A percentile compares a stretch with the other conserved stretches of the same genome.
Evolutionary conservation across 2,113 vertebrate genomes (phyloP).

Genomic region (Oncorhynchus keta): DNA sequence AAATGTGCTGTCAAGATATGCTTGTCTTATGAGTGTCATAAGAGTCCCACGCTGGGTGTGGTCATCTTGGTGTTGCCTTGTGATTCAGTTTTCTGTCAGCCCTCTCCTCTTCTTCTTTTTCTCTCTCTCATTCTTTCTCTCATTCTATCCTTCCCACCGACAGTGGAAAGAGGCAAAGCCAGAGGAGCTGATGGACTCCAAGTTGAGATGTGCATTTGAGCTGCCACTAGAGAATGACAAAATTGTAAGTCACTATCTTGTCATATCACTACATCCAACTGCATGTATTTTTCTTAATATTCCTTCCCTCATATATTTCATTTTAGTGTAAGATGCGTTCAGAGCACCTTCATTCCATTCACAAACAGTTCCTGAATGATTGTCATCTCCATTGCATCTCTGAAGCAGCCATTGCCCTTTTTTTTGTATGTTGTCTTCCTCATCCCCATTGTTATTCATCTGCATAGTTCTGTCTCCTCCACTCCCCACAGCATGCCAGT

Average conservation of each 20-base stretch:
- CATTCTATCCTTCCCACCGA: conserved; percentile 15
- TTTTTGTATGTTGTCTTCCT: background rate
- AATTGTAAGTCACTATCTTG: conserved; percentile 75
- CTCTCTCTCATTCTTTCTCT: background rate
- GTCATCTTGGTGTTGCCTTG: too few species aligned
- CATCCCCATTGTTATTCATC: conserved; percentile 2
- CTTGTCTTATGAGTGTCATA: background rate
- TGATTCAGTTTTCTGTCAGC: background rate
- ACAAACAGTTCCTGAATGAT: background rate
- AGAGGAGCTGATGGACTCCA: conserved; percentile 97
- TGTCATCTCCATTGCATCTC: background rate
- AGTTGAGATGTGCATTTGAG: conserved; percentile 94
- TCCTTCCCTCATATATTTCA: background rate
- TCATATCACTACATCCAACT: background rate
- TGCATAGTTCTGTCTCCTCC: conserved; percentile 6
- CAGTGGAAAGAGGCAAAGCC: conserved; percentile 98
- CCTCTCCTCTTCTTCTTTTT: background rate
- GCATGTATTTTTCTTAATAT: background rate
- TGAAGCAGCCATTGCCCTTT: background rate
- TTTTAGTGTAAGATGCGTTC: background rate
- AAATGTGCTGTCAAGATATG: background rate
- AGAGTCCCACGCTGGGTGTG: too few species aligned
- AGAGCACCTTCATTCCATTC: background rate
- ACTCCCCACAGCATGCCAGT: conserved; percentile 83
- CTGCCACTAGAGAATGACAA: conserved; percentile 92